phyloP scores from a whole-genome alignment of 1,140 invertebrate genomes.

The Elysia chlorotica region DNA sequence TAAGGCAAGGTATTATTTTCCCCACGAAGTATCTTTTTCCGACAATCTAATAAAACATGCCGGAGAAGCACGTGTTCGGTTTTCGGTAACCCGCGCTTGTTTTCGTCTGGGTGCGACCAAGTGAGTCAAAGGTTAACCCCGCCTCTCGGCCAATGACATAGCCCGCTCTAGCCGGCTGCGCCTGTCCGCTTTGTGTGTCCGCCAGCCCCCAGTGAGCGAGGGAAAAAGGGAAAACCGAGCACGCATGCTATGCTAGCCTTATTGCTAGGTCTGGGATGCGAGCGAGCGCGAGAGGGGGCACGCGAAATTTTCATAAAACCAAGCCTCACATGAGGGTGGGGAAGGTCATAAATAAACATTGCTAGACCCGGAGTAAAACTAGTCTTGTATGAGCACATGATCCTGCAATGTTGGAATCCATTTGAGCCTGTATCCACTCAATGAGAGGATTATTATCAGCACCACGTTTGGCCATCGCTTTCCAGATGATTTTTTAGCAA shows the following conservation, averaged over 20 bases:
- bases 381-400: no score
- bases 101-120: background rate
- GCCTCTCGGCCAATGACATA: slow-evolving; percentile 11
- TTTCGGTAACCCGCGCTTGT: background rate
- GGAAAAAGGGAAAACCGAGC: background rate
- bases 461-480: no score
- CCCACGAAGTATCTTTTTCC: no score
- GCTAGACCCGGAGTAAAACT: no score
- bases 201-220: background rate
- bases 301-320: background rate
- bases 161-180: background rate
- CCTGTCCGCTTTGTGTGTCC: background rate
- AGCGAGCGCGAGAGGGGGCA: background rate
- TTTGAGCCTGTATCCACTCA: no score
- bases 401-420: no score
- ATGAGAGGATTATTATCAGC: no score
- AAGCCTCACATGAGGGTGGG: background rate
- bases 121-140: slow-evolving; percentile 16
- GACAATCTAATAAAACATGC: no score
- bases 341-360: background rate
- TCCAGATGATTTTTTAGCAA: no score
- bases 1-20: no score
- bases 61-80: slow-evolving; percentile 14
- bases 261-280: no score
- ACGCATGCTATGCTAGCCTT: no score